Conservation (phyloP, 2,888 invertebrate genomes). For the Augiades crinisus region DNA sequence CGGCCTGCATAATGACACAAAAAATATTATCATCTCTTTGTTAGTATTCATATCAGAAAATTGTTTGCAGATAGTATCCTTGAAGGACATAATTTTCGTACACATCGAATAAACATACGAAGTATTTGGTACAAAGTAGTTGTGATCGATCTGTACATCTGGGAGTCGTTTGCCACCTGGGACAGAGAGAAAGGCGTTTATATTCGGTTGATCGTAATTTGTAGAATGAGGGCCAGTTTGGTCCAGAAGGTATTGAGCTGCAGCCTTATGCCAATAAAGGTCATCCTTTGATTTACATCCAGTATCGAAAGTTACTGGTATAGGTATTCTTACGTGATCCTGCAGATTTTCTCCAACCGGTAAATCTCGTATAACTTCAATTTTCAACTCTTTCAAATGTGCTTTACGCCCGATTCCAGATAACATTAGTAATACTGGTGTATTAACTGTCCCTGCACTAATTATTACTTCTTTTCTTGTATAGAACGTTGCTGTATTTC, state of each 20-base stretch:
- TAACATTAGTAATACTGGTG: constrained; percentile 59
- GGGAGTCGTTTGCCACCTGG: constrained; percentile 52
- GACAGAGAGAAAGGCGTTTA: constrained; percentile 66
- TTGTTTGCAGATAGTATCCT: constrained; percentile 61
- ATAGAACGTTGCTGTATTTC: constrained; percentile 46
- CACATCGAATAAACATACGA: constrained; percentile 58
- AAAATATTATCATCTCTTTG: constrained; percentile 63
- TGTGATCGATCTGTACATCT: constrained; percentile 71
- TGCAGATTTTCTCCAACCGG: constrained; percentile 73
- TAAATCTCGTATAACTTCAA: constrained; percentile 53
- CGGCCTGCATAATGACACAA: constrained; percentile 62
- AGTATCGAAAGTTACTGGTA: constrained; percentile 59
- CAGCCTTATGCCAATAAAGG: constrained; percentile 57
- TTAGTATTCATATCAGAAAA: constrained; percentile 55
- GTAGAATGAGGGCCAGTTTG: constrained; percentile 63
- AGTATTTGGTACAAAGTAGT: constrained; percentile 65
- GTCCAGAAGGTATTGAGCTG: constrained; percentile 61
- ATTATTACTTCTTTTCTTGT: constrained; percentile 61
- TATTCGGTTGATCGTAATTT: constrained; percentile 67
- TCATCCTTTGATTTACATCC: constrained; percentile 52
- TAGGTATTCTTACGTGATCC: constrained; percentile 70
- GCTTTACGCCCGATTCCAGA: constrained; percentile 64
- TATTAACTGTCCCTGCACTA: constrained; percentile 64
- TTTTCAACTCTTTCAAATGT: constrained; percentile 49
- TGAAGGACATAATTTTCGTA: constrained; percentile 50